Evolutionary conservation across 2,113 vertebrate species (phyloP), one percentile per base, ranked within the genome.

Genomic region (Nansenia antarctica): DNA sequence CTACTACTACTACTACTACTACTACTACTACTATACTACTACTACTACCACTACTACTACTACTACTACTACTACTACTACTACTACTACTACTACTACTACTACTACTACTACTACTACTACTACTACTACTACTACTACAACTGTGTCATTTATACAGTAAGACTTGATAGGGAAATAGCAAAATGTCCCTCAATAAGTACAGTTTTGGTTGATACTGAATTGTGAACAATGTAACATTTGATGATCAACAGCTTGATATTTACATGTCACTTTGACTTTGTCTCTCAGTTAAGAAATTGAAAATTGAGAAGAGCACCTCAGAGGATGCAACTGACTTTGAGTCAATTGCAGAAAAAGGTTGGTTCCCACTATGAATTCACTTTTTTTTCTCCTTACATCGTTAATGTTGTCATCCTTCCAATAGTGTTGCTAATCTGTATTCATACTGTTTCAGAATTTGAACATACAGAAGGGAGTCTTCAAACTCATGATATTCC

Each of bases 401-500:
- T 22, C 45, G n/a, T 60, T 9, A 15, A 22, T n/a, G n/a, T n/a
- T n/a, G 31, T 60, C 27, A 20, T 20, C 27, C 15, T 1, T 14
- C 62, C 30, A 47, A 72, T 74, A 47, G 30, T 32, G 18, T 14
- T 54, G 11, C n/a, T 55, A 8, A 29, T 80, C 11, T 78, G 2
- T 86, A 24, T 82, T 88, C n/a, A 82, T 65, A 73, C 24, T 62
- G 2, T 87, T 69, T 42, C 72, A 99, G 97, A 97, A 70, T 89
- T 98, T 74, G 85, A 91, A 18, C 90, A 88, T 35, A 93, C 90
- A 52, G 96, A 98, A 65, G 94, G 94, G 34, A 92, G 93, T 57
- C 94, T 97, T 86, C 97, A 98, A 85, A 91, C 81, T 22, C 95
- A 95, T 80, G 84, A 94, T 79, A 90, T 99, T 86, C 69, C 86